A percentile compares a stretch with the other conserved stretches of the same genome.
Evolutionary conservation across 2,888 invertebrate species (phyloP).

Genomic region (Tribolium freemani): DNA sequence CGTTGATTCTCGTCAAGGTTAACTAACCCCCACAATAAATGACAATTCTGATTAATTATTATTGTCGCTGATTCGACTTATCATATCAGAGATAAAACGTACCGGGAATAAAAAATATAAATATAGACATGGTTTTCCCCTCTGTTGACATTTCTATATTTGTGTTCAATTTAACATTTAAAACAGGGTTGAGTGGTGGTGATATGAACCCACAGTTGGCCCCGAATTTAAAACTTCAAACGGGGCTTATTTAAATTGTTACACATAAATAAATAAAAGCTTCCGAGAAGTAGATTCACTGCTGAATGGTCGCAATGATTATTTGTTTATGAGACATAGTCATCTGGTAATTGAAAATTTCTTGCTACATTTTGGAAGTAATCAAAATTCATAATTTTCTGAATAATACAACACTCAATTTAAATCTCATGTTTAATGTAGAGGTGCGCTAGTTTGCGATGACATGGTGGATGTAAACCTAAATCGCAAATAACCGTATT

Average conservation of each 20-base stretch:
- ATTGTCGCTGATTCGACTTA: neutral
- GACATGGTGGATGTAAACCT: neutral
- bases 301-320: neutral
- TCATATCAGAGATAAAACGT: neutral
- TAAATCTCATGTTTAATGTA: conserved; percentile 6
- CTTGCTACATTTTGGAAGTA: neutral
- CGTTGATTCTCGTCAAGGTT: neutral
- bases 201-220: neutral
- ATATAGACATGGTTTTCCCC: no score
- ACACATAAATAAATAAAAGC: neutral
- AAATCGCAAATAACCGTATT: neutral
- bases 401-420: conserved; percentile 6
- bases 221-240: neutral
- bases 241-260: neutral
- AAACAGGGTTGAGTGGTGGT: neutral
- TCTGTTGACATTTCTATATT: neutral
- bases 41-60: neutral
- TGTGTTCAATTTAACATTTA: neutral
- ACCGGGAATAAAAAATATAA: neutral
- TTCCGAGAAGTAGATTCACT: neutral
- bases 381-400: conserved; percentile 6
- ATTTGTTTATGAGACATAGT: neutral
- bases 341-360: neutral
- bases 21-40: neutral
- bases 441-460: neutral